A percentile compares a stretch with the other conserved stretches of the same genome.
Conservation (phyloP, 2,113 vertebrate species). For the Oryzias melastigma region DNA sequence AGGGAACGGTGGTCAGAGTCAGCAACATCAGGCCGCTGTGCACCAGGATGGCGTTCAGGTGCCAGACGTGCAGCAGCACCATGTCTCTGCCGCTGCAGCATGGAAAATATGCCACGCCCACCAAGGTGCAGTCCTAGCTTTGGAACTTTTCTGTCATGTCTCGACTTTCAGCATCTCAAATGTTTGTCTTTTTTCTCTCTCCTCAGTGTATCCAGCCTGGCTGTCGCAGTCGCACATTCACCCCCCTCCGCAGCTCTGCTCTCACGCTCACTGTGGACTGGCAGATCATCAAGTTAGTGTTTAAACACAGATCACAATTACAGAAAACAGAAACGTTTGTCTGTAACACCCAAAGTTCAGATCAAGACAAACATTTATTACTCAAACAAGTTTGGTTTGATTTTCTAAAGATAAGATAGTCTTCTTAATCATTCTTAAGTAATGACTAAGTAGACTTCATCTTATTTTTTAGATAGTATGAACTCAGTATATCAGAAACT, state of each 20-base stretch:
- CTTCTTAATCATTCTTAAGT: no score
- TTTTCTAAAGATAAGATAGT: no score
- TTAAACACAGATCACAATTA: no score
- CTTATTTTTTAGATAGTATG: neutral
- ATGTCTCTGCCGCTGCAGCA: conserved; percentile 85
- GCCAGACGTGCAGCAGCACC: conserved; percentile 80
- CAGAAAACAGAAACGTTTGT: neutral
- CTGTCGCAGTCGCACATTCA: conserved; percentile 86
- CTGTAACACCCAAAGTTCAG: neutral
- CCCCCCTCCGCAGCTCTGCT: conserved; percentile 83
- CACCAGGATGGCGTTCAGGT: conserved; percentile 87
- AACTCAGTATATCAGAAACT: no score
- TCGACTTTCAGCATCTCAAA: neutral
- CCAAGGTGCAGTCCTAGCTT: conserved; percentile 77
- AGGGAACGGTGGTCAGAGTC: conserved; percentile 92
- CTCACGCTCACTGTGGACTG: conserved; percentile 95
- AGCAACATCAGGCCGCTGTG: conserved; percentile 93
- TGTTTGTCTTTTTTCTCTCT: neutral
- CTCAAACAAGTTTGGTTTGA: neutral
- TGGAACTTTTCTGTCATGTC: neutral
- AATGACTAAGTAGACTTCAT: neutral
- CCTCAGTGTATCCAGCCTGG: conserved; percentile 82
- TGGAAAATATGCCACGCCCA: conserved; percentile 87
- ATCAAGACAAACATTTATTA: no score
- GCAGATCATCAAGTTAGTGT: conserved; percentile 88